Conservation (phyloP, 2,797 vertebrate species). For the Melanotaenia trifasciata region DNA sequence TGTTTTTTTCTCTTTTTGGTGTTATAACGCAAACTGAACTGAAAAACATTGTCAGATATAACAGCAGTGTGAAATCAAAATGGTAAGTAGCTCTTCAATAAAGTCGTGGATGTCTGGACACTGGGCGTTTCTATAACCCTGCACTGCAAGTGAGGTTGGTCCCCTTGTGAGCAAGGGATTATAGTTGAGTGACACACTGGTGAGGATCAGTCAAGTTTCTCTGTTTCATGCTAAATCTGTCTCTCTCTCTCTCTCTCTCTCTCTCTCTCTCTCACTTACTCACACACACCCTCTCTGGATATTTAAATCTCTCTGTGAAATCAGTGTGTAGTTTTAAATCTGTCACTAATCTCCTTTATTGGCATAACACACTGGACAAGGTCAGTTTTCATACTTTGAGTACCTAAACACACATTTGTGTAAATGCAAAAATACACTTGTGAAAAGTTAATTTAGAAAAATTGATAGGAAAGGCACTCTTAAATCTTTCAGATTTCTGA, state of each 20-base stretch:
- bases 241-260: constrained; percentile 4
- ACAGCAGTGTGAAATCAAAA: constrained; percentile 51
- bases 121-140: constrained; percentile 35
- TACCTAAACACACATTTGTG: constrained; percentile 3
- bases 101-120: constrained; percentile 50
- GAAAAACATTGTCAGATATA: constrained; percentile 41
- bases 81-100: constrained; percentile 51
- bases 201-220: constrained; percentile 53
- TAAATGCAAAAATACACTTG: constrained; percentile 6
- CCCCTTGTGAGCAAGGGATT: constrained; percentile 52
- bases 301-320: constrained; percentile 70
- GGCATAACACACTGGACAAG: constrained; percentile 60
- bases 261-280: neutral
- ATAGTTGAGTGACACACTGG: constrained; percentile 44
- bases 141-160: constrained; percentile 26
- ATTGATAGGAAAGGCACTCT: neutral
- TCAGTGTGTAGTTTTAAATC: constrained; percentile 75
- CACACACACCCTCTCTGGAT: constrained; percentile 29
- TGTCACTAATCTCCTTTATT: constrained; percentile 74
- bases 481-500: neutral
- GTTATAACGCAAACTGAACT: constrained; percentile 61
- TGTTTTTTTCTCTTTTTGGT: constrained; percentile 26
- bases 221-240: constrained; percentile 36
- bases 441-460: neutral
- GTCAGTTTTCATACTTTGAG: constrained; percentile 51